phyloP scores from a whole-genome alignment of 1,140 invertebrate genomes.

The Pygmarrhopalites habei region DNA sequence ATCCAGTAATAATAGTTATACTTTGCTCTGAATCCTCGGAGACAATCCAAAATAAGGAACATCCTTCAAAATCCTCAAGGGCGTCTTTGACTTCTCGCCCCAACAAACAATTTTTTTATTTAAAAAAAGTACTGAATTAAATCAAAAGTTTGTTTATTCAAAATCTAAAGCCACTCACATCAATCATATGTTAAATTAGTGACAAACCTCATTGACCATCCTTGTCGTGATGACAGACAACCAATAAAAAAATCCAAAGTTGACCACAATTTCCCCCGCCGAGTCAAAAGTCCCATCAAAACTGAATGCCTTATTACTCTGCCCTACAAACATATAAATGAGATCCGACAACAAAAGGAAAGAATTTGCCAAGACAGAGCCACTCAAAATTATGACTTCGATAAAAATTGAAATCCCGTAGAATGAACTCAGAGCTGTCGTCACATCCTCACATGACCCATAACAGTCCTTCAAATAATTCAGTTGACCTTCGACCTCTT shows the following conservation, averaged over 20 bases:
- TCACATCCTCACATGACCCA: not conserved
- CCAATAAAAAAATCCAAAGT: not conserved
- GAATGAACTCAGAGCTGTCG: not conserved
- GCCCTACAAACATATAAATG: not conserved
- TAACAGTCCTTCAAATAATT: constrained; percentile 1
- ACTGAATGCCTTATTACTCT: not conserved
- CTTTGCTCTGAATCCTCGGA: not conserved
- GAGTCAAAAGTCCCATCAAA: not conserved
- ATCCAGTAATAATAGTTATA: not conserved
- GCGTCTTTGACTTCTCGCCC: not conserved
- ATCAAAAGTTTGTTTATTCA: no score
- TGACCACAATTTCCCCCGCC: not conserved
- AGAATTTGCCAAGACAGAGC: not conserved
- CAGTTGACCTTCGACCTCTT: not conserved
- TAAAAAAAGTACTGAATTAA: no score
- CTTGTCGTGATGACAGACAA: not conserved
- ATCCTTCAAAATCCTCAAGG: not conserved
- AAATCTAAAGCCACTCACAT: not conserved
- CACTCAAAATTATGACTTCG: not conserved
- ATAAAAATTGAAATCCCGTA: not conserved
- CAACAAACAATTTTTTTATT: no score
- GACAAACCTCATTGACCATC: not conserved
- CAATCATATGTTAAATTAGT: no score
- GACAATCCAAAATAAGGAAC: not conserved
- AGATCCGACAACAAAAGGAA: not conserved